These are phyloP conservation scores for Chrysochloris asiatica DNA, from an alignment of 2,113 vertebrate species.

Conservation along the genomic window DNA sequence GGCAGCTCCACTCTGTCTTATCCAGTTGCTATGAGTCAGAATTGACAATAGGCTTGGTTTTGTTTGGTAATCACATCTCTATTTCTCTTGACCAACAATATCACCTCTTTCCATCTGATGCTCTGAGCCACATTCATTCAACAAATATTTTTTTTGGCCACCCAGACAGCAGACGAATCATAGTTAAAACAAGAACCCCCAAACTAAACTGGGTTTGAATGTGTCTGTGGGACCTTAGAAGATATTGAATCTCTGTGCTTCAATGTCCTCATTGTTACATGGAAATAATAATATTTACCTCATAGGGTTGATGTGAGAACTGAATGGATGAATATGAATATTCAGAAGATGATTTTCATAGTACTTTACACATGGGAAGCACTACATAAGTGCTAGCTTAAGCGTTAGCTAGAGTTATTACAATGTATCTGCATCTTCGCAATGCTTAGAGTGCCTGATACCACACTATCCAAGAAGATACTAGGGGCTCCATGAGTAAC, in stretches of 20 bases:
- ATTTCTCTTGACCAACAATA: not conserved
- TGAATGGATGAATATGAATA: no score
- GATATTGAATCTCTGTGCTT: not conserved
- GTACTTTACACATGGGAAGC: not conserved
- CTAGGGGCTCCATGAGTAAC: not conserved
- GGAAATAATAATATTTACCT: not conserved
- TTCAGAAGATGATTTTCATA: not conserved
- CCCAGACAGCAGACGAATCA: not conserved
- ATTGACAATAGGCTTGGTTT: no score
- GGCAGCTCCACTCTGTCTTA: no score
- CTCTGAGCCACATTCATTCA: not conserved
- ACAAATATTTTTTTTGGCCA: not conserved
- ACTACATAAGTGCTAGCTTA: not conserved
- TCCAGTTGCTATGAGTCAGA: no score
- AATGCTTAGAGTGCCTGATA: not conserved
- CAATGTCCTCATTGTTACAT: not conserved
- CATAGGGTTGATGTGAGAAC: not conserved
- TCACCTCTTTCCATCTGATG: not conserved
- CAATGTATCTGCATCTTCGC: not conserved
- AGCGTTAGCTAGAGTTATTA: not conserved
- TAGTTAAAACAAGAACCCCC: not conserved
- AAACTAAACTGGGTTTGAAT: not conserved
- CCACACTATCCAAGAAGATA: not conserved
- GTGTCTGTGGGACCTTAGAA: not conserved
- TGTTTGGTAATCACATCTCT: not conserved